Base-by-base conservation (phyloP, 92 coral and sea anemone genomes). In the Bergia puertoricense region DNA sequence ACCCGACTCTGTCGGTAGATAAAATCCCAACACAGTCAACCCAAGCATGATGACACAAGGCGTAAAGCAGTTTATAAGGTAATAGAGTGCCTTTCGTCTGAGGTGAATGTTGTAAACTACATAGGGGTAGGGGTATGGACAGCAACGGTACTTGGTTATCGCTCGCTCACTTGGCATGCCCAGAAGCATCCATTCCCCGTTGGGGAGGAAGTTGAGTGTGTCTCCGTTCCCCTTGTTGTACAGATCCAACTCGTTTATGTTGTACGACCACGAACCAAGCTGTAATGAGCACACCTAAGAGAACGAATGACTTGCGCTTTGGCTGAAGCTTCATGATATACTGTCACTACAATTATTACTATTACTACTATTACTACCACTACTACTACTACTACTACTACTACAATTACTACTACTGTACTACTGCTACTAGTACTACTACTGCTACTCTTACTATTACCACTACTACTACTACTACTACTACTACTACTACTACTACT, bases 41-140 rank as follows among this genome's bases (percentile, higher is more conserved):
- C 93, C 96, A 81, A 95, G 91, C 98, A 95, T 95, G 37, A 95
- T 93, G n/a, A 95, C 85, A 78, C 98, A 95, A 8, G 98, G 98
- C 75, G 94, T 95, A 74, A 95, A 95, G 45, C 95, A 93, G 88
- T 95, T 95, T 15, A 95, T 80, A 42, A 95, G 89, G 67, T 95
- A 95, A 79, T 95, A 95, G 86, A 95, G 86, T 42, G 98, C 91
- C 43, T 94, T 86, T 37, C 98, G 89, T 20, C 94, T 92, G 85
- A 95, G 94, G 77, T 95, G 88, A 75, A 95, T 95, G 76, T 95
- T 82, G 90, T 95, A 95, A 10, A 94, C 81, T 23, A 95, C 90
- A 74, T 85, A 93, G 66, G 94, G 93, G 76, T 90, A 95, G 10
- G 95, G 91, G 80, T 95, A 76, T 22, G 96, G 98, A 45, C 98